phyloP scores from a whole-genome alignment of 2,797 vertebrate species.

The Caiman crocodilus region DNA sequence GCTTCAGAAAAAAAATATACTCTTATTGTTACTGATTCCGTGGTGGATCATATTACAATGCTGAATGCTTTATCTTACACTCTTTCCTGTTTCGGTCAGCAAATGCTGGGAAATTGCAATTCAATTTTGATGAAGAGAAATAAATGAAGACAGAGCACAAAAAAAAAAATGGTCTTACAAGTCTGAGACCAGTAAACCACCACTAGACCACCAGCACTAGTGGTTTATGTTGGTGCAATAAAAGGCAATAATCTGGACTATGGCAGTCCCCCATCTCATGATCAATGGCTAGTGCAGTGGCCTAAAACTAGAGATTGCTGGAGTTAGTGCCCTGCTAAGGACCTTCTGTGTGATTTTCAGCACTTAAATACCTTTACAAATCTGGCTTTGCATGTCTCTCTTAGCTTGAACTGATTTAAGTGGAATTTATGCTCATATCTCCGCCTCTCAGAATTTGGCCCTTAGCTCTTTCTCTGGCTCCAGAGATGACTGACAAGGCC shows the following conservation, averaged over 20 bases:
- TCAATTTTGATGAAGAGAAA: neutral
- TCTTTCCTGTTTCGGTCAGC: neutral
- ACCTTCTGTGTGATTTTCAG: neutral
- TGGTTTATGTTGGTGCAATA: neutral
- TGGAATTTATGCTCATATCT: too few relatives aligned
- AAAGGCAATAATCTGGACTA: neutral
- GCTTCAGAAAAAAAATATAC: neutral
- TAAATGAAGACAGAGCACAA: neutral
- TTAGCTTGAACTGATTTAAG: too few relatives aligned
- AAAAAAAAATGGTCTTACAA: neutral
- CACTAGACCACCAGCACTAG: neutral
- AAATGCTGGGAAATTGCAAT: conserved; percentile 9
- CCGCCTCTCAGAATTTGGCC: too few relatives aligned
- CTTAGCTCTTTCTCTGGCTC: too few relatives aligned
- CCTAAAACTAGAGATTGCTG: neutral
- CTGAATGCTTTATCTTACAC: neutral
- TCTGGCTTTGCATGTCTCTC: too few relatives aligned
- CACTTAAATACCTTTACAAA: too few relatives aligned
- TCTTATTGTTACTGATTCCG: neutral
- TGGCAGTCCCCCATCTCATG: neutral
- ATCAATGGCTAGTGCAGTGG: neutral
- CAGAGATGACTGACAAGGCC: too few relatives aligned
- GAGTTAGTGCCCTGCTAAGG: neutral
- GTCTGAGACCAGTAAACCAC: neutral
- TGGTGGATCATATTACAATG: neutral